Evolutionary conservation across 2,888 invertebrate genomes (phyloP).

Genomic region (Caenorhabditis plicata): DNA sequence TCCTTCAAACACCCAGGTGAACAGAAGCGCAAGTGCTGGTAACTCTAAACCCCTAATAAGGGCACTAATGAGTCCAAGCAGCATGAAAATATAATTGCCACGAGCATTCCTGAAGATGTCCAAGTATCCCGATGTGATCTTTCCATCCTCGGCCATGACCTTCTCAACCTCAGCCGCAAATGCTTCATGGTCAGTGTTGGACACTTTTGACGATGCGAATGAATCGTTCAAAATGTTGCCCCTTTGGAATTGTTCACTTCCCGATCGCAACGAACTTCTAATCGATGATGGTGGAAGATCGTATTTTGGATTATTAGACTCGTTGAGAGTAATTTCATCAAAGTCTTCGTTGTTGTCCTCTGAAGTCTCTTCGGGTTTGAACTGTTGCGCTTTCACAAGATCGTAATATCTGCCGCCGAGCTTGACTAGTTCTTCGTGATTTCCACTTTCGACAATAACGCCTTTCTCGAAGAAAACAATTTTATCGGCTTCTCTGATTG

Average conservation of each 20-base stretch:
- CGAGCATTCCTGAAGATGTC: slow-evolving; percentile 32
- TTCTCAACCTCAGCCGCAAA: slow-evolving; percentile 33
- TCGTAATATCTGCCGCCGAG: slow-evolving; percentile 35
- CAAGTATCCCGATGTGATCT: slow-evolving; percentile 17
- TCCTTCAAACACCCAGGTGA: slow-evolving; percentile 31
- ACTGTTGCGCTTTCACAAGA: slow-evolving; percentile 47
- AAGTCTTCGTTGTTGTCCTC: neutral
- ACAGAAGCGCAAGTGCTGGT: slow-evolving; percentile 67
- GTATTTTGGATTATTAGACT: no score
- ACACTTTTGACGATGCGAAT: slow-evolving; percentile 23
- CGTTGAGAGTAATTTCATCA: no score
- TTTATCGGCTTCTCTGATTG: slow-evolving; percentile 38
- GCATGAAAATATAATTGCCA: slow-evolving; percentile 35
- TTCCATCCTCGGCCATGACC: slow-evolving; percentile 31
- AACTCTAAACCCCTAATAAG: slow-evolving; percentile 67
- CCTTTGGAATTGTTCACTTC: slow-evolving; percentile 38
- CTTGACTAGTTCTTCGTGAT: slow-evolving; percentile 39
- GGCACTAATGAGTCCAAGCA: slow-evolving; percentile 32
- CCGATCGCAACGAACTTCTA: slow-evolving; percentile 26
- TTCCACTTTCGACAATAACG: slow-evolving; percentile 45
- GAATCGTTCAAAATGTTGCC: slow-evolving; percentile 37
- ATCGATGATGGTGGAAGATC: no score
- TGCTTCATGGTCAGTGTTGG: slow-evolving; percentile 35
- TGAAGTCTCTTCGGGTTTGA: slow-evolving; percentile 14
- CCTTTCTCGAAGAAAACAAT: slow-evolving; percentile 43